These are phyloP conservation scores for Phyllostomus discolor DNA, from an alignment of 2,113 vertebrate genomes.

Conservation along the genomic window DNA sequence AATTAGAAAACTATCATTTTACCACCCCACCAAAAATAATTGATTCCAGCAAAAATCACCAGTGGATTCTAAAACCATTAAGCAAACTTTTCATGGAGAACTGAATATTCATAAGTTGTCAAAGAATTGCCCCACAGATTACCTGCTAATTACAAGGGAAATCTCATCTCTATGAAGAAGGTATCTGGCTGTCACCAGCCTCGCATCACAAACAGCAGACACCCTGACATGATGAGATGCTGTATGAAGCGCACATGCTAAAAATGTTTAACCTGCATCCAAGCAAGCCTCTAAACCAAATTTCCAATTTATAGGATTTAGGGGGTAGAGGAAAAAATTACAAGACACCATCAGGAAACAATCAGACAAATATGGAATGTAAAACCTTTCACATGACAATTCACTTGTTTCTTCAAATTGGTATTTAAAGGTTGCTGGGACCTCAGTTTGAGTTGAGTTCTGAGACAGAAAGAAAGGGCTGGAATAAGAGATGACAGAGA, in stretches of 20 bases:
- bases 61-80: slow-evolving; percentile 3
- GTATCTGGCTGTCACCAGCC: neutral
- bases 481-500: neutral
- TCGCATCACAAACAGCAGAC: neutral
- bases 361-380: slow-evolving; percentile 1
- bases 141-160: neutral
- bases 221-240: neutral
- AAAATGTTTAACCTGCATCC: neutral
- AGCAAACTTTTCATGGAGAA: neutral
- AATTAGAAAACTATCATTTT: slow-evolving; percentile 13
- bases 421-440: slow-evolving; percentile 14
- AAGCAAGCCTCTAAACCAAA: neutral
- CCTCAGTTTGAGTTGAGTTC: neutral
- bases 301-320: neutral
- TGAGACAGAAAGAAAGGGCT: neutral
- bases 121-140: neutral
- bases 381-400: neutral
- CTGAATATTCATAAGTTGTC: neutral
- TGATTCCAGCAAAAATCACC: neutral
- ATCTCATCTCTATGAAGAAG: neutral
- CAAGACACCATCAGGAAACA: neutral
- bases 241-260: neutral
- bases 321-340: neutral
- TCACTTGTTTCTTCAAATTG: neutral
- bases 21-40: neutral